phyloP scores from a whole-genome alignment of 2,113 vertebrate genomes.

The Gallinago paraguaiae region DNA sequence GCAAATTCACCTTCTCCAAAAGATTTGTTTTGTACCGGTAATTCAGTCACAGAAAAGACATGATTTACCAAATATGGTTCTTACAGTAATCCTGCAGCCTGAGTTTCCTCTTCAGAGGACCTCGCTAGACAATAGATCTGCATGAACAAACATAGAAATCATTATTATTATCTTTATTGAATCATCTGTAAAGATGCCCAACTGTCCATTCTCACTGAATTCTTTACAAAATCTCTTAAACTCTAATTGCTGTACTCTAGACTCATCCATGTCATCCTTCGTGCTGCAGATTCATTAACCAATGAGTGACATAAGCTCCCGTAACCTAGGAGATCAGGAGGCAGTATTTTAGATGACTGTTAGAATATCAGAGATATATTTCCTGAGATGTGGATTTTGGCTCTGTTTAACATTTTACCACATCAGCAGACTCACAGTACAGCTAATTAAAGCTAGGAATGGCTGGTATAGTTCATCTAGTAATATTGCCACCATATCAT shows the following conservation, averaged over 20 bases:
- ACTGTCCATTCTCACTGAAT: neutral
- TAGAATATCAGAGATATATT: neutral
- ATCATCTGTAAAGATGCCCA: neutral
- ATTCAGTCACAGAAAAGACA: neutral
- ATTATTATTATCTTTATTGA: neutral
- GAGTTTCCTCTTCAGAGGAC: neutral
- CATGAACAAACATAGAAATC: neutral
- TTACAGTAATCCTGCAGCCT: neutral
- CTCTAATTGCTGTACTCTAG: neutral
- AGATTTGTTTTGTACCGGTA: neutral
- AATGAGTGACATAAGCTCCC: constrained; percentile 32
- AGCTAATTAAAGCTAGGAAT: neutral
- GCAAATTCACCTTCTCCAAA: neutral
- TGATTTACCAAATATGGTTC: neutral
- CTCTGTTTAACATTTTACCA: neutral
- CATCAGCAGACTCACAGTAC: neutral
- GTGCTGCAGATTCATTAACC: neutral
- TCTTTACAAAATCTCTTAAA: neutral
- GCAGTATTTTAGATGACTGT: neutral
- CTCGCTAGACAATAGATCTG: neutral
- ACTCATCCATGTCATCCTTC: neutral
- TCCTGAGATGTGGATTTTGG: neutral
- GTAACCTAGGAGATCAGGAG: constrained; percentile 62
- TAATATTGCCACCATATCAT: neutral
- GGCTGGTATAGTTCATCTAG: neutral